Conservation (phyloP, 2,797 vertebrate genomes). For the Graptemys geographica region DNA sequence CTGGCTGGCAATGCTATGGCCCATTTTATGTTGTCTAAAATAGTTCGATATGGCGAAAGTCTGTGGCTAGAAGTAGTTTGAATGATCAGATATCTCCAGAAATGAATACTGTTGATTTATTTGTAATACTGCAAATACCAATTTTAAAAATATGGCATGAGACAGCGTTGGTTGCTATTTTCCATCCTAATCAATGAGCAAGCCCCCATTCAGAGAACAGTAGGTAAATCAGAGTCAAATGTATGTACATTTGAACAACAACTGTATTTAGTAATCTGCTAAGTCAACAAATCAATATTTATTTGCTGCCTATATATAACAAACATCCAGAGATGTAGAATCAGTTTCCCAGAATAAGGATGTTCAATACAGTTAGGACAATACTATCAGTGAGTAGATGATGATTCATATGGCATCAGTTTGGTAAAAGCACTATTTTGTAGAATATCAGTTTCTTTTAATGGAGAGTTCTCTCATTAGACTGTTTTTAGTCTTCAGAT, state of each 20-base stretch:
- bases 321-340: not conserved
- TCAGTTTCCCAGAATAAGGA: constrained; percentile 1
- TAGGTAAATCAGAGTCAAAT: not conserved
- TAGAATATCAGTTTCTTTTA: not conserved
- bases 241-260: not conserved
- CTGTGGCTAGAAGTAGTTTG: not conserved
- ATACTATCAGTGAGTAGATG: not conserved
- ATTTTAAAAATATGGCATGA: not conserved
- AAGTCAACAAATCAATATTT: constrained; percentile 34
- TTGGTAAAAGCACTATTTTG: constrained; percentile 13
- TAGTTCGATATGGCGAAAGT: not conserved
- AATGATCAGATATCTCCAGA: not conserved
- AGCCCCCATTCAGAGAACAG: not conserved
- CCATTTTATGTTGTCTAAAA: not conserved
- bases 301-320: not conserved
- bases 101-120: not conserved
- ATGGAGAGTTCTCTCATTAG: not conserved
- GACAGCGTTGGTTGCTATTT: not conserved
- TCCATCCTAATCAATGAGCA: not conserved
- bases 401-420: not conserved
- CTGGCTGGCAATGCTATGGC: not conserved
- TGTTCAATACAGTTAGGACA: not conserved
- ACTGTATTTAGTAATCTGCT: not conserved
- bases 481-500: constrained; percentile 28
- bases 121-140: not conserved